These are phyloP conservation scores for Thamnaconus septentrionalis DNA, from an alignment of 2,113 vertebrate species.

Conservation along the genomic window DNA sequence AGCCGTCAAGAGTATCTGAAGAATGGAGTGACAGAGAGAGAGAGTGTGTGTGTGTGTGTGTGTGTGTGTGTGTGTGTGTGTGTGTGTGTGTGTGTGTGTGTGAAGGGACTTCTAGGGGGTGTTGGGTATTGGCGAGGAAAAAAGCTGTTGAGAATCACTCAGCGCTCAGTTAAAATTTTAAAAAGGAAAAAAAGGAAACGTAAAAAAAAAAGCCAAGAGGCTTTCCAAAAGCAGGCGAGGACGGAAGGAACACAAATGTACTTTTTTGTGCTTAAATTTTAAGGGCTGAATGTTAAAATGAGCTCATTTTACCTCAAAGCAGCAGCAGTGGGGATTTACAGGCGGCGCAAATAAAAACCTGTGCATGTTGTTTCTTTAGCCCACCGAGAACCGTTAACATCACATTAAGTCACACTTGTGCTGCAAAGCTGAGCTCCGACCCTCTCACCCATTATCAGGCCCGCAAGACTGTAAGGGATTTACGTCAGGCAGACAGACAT, in stretches of 20 bases:
- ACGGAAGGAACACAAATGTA: slow-evolving; percentile 20
- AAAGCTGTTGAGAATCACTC: slow-evolving; percentile 12
- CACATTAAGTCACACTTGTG: slow-evolving; percentile 39
- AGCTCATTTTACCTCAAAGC: slow-evolving; percentile 63
- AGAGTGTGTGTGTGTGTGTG: no score
- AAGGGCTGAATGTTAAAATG: slow-evolving; percentile 37
- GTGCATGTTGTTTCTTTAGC: slow-evolving; percentile 26
- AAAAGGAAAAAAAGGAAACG: slow-evolving; percentile 17
- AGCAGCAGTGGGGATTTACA: slow-evolving; percentile 42
- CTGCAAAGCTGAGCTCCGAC: slow-evolving; percentile 23
- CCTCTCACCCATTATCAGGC: slow-evolving; percentile 15
- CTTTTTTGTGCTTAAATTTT: slow-evolving; percentile 42
- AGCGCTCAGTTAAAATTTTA: slow-evolving; percentile 37
- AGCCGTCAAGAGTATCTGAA: slow-evolving; percentile 2
- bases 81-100: background rate
- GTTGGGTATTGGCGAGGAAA: slow-evolving; percentile 30
- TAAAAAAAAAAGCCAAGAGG: no score
- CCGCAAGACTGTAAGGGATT: background rate
- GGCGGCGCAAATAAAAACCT: slow-evolving; percentile 53
- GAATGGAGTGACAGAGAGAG: slow-evolving; percentile 30
- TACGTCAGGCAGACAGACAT: no score
- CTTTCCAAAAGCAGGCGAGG: no score
- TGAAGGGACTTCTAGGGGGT: background rate
- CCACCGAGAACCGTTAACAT: slow-evolving; percentile 36
- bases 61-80: no score